Base-by-base conservation (phyloP, 2,888 invertebrate genomes). In the Hetaerina titia region DNA sequence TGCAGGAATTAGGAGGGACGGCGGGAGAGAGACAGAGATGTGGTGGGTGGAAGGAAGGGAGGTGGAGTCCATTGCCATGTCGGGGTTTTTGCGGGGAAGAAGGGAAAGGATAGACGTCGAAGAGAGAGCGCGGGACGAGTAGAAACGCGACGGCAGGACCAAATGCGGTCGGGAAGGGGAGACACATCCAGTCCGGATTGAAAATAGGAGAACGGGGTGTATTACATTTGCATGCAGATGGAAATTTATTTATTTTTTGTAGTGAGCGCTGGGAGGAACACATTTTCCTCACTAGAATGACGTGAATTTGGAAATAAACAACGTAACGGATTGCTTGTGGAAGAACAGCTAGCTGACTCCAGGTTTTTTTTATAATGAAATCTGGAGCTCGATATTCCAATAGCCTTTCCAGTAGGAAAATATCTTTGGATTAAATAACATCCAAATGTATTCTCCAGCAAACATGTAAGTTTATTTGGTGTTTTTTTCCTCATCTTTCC, bases 211-310 rank as follows among this genome's bases (percentile, higher is more conserved):
- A 81, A 81, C 81, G 81, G 25, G 31, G 31, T 81, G 81, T 81
- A 81, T 81, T 81, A 81, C 81, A 81, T 81, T 81, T 81, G 81
- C 81, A 81, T 81, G 81, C 81, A 81, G 81, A 81, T 81, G 81
- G 81, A 81, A 31, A 9, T 81, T 81, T 15, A 31, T 25, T 31
- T 31, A 25, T 81, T 81, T 22, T 31, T 81, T 31, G 81, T 81
- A 31, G 13, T 81, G 31, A 31, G 31, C 31, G 25, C 31, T 81
- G 25, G 81, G 81, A 6, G 69, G 69, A n/a, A 69, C 69, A 69
- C 81, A 15, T 31, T 81, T 81, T 13, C 13, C 31, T 81, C 25
- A 81, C 31, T n/a, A n/a, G 69, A 69, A 31, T 31, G 81, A 81
- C 81, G 81, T 81, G 25, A 81, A 45, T 81, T 81, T 11, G 81